A percentile compares a stretch with the other conserved stretches of the same genome.
These are phyloP conservation scores for Nylanderia fulva DNA, from an alignment of 1,140 invertebrate genomes.

Conservation along the genomic window DNA sequence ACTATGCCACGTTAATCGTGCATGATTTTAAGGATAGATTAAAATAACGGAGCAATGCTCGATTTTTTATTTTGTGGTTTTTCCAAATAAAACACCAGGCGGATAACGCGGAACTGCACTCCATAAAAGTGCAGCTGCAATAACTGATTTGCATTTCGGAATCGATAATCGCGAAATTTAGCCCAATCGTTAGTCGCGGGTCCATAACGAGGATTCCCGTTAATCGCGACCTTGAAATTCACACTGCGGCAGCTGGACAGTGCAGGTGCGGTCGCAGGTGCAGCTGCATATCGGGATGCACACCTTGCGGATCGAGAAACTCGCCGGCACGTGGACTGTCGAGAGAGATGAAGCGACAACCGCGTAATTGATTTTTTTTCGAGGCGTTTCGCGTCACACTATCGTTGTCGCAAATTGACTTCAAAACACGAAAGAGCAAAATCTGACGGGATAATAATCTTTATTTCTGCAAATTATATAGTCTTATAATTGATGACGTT, in stretches of 20 bases:
- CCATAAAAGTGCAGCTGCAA: background rate
- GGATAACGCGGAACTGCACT: background rate
- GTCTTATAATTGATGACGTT: background rate
- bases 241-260: conserved; percentile 69
- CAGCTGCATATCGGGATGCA: conserved; percentile 56
- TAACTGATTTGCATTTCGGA: background rate
- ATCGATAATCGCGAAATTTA: conserved; percentile 34
- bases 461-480: too few relatives aligned
- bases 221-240: conserved; percentile 66
- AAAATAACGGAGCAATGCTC: background rate
- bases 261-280: conserved; percentile 74
- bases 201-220: conserved; percentile 64
- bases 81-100: background rate
- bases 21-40: background rate
- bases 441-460: conserved; percentile 2
- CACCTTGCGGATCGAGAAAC: conserved; percentile 64
- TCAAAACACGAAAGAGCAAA: background rate
- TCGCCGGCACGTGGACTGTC: conserved; percentile 14
- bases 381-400: background rate
- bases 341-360: background rate
- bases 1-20: background rate
- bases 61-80: background rate
- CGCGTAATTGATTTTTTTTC: conserved; percentile 23
- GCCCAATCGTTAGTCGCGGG: conserved; percentile 1
- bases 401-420: conserved; percentile 19